A percentile compares a stretch with the other conserved stretches of the same genome.
Evolutionary conservation across 2,888 invertebrate species (phyloP).

Genomic region (Monopis laevigella): DNA sequence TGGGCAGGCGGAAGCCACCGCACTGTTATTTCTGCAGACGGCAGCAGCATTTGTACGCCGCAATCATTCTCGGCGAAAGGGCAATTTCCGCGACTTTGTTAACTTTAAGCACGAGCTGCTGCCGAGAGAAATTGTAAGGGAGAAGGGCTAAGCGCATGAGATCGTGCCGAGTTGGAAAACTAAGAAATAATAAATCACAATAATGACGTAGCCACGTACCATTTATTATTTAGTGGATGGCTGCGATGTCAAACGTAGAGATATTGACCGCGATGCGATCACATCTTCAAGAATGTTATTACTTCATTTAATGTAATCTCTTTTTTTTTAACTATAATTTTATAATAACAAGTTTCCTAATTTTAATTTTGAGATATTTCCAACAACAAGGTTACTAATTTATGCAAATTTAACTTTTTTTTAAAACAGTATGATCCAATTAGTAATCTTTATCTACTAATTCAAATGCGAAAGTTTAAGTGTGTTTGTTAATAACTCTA

Average conservation of each 20-base stretch:
- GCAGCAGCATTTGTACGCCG: slow-evolving; percentile 42
- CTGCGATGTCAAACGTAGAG: slow-evolving; percentile 10
- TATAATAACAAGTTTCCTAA: no score
- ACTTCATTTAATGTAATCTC: no score
- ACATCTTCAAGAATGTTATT: no score
- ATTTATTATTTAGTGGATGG: no score
- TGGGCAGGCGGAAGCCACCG: slow-evolving; percentile 46
- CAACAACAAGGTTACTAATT: no score
- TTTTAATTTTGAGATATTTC: no score
- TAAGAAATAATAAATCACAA: slow-evolving; percentile 50
- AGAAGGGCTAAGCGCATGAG: slow-evolving; percentile 25
- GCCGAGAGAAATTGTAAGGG: slow-evolving; percentile 40
- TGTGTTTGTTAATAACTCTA: no score
- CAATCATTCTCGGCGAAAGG: slow-evolving; percentile 49
- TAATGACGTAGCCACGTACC: slow-evolving; percentile 38
- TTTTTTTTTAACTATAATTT: no score
- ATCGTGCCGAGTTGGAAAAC: slow-evolving; percentile 41
- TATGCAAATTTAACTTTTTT: no score
- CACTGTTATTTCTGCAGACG: slow-evolving; percentile 47
- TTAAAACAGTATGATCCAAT: no score
- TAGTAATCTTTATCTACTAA: no score
- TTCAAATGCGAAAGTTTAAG: no score
- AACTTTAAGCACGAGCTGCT: slow-evolving; percentile 45
- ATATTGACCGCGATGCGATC: neutral
- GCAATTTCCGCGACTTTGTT: slow-evolving; percentile 53